These are phyloP conservation scores for Athene noctua DNA, from an alignment of 2,113 vertebrate species.

Conservation along the genomic window DNA sequence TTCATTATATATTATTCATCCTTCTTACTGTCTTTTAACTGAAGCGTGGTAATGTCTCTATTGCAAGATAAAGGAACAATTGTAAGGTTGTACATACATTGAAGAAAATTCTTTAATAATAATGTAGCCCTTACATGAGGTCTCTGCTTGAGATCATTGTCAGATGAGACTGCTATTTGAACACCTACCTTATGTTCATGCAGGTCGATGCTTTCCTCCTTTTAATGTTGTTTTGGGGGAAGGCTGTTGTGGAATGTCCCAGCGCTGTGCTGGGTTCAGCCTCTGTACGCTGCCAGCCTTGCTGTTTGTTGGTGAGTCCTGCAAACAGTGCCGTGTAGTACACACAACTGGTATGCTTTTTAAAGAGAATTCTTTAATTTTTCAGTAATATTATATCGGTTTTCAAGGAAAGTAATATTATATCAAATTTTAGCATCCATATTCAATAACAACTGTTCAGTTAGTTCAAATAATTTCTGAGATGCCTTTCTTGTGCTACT, in stretches of 20 bases:
- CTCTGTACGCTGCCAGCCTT: accelerated
- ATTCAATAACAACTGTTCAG: not conserved
- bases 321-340: too few species aligned
- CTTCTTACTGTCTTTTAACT: not conserved
- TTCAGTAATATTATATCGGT: not conserved
- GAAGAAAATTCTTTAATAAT: not conserved
- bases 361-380: not conserved
- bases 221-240: not conserved
- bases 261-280: accelerated
- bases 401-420: not conserved
- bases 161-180: not conserved
- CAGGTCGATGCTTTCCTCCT: not conserved
- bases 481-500: not conserved
- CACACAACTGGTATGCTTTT: not conserved
- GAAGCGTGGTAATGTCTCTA: not conserved
- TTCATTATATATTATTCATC: not conserved
- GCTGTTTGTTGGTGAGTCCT: not conserved
- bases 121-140: not conserved
- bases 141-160: not conserved
- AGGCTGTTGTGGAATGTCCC: accelerated
- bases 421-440: not conserved
- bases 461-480: not conserved
- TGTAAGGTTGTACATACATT: not conserved
- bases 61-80: not conserved
- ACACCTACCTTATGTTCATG: accelerated